phyloP scores from a whole-genome alignment of 1,140 invertebrate species.

The Patella vulgata region DNA sequence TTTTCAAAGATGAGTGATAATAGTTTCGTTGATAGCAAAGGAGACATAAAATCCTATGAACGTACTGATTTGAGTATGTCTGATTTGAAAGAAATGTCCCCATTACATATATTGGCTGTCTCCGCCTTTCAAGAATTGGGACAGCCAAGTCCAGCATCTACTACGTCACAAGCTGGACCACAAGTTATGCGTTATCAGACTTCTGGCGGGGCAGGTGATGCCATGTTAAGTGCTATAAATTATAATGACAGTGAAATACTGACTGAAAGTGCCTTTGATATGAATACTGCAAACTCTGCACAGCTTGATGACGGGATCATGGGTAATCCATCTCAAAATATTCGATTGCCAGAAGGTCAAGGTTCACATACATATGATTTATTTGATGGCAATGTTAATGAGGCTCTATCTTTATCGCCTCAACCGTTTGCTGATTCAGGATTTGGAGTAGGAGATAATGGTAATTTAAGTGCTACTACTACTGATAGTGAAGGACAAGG shows the following conservation, averaged over 20 bases:
- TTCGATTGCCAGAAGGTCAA: constrained; percentile 41
- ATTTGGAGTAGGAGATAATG: constrained; percentile 70
- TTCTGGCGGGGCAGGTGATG: constrained; percentile 56
- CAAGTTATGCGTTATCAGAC: constrained; percentile 47
- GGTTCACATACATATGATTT: constrained; percentile 71
- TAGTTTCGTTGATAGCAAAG: constrained; percentile 7
- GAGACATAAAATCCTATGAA: constrained; percentile 8
- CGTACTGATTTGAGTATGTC: constrained; percentile 4
- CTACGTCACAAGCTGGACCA: constrained; percentile 28
- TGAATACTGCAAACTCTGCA: constrained; percentile 36
- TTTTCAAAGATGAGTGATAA: constrained; percentile 7
- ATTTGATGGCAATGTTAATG: constrained; percentile 76
- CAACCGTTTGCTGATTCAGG: constrained; percentile 68
- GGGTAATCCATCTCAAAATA: constrained; percentile 41
- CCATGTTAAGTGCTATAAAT: constrained; percentile 67
- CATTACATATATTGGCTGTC: constrained; percentile 49
- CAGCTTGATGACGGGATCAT: constrained; percentile 63
- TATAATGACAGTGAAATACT: constrained; percentile 63
- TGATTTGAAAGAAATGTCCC: constrained; percentile 56
- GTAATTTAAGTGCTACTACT: constrained; percentile 8
- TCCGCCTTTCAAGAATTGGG: constrained; percentile 54
- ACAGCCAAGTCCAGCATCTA: constrained; percentile 55
- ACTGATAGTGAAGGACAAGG: constrained; percentile 6
- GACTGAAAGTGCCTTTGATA: constrained; percentile 64
- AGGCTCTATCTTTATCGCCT: constrained; percentile 69